A percentile compares a stretch with the other conserved stretches of the same genome.
These are phyloP conservation scores for Bugula neritina DNA, from an alignment of 2,888 invertebrate genomes.

Conservation along the genomic window DNA sequence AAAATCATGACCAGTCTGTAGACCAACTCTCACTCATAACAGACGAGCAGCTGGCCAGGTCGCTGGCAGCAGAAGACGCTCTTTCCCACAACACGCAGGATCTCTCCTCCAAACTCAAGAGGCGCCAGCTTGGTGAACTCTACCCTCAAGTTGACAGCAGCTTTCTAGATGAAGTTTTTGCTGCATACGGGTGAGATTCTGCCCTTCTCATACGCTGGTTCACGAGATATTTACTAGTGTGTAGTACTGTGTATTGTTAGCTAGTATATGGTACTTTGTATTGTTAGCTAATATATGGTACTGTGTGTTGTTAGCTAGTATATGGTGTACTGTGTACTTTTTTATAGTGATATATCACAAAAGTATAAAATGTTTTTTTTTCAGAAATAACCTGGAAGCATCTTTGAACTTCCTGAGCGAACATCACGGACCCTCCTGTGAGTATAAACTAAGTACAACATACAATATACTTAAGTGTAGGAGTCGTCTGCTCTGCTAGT, in stretches of 20 bases:
- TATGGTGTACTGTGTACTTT: no score
- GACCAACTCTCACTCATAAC: slow-evolving; percentile 12
- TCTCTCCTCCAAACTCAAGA: slow-evolving; percentile 66
- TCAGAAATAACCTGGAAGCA: slow-evolving; percentile 58
- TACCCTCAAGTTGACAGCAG: slow-evolving; percentile 67
- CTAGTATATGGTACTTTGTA: no score
- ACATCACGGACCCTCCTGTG: background rate
- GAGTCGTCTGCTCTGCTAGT: no score
- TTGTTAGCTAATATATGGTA: no score
- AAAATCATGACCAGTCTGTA: slow-evolving; percentile 14
- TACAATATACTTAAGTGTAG: no score
- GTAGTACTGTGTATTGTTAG: no score
- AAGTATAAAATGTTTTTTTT: no score
- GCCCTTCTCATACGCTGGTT: background rate
- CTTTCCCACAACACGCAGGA: background rate
- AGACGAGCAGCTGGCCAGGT: slow-evolving; percentile 33
- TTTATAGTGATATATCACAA: no score
- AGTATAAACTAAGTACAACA: no score
- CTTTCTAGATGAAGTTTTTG: slow-evolving; percentile 63
- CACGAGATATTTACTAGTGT: background rate
- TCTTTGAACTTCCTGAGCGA: slow-evolving; percentile 61
- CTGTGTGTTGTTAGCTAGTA: no score
- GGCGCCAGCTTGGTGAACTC: slow-evolving; percentile 65
- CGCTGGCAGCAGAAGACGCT: slow-evolving; percentile 37
- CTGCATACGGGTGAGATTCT: slow-evolving; percentile 28